Evolutionary conservation across 2,888 invertebrate species (phyloP), one percentile per base, ranked within the genome.

Genomic region (Meganola albula): DNA sequence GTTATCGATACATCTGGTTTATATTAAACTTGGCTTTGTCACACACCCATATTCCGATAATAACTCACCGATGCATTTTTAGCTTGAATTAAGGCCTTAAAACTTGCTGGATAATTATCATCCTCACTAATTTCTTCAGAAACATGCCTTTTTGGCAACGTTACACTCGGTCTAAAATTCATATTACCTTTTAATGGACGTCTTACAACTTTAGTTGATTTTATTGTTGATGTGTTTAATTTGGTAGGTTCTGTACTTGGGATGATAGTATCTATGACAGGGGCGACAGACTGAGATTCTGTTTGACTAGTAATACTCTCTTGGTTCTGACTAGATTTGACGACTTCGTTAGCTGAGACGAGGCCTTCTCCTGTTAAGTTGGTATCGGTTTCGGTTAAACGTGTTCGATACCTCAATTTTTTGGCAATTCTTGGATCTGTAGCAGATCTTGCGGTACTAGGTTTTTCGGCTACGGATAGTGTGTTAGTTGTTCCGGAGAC

Each of bases 61-160:
- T n/a, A 12, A 71, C 85, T 72, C 63, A 87, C 86, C 65, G 79
- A 73, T 54, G 78, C 75, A 72, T 82, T 84, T 72, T 90, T 90
- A 29, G 89, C 86, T 69, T 89, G 88, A 27, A 91, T 74, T 31
- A 90, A 66, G n/a, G 89, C 88, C 60, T 90, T 91, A 59, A 90
- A 91, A 56, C 87, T 88, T 55, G 87, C 89, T 10, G 90, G 90
- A 66, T 91, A 91, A 54, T 91, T 91, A 58, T 90, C 90, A 46
- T 90, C 90, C 42, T 87, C 89, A 22, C 79, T 74, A 36, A 89
- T 87, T 58, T 90, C 90, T 40, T 86, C 85, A 11, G 78, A 63
- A 14, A 58, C 50, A 4, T 33, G 49, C 4, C 64, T 68, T 49
- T 70, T 71, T 8, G 57, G 32, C 24, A 53, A 38, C 13, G 57